phyloP scores from a whole-genome alignment of 2,888 invertebrate genomes.

The Horisme vitalbata region DNA sequence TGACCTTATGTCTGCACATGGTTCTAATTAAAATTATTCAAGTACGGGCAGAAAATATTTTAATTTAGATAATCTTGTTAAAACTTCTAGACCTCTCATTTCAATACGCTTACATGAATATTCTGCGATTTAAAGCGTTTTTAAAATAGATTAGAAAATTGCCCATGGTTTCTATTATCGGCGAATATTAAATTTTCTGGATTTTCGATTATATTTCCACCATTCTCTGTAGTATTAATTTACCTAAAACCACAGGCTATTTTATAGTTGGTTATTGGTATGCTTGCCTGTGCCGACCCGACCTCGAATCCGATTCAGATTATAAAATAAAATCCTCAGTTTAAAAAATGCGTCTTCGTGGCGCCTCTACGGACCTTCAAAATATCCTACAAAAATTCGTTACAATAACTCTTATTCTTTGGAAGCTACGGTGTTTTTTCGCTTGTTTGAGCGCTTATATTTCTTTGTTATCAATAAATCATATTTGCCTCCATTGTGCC shows the following conservation, averaged over 20 bases:
- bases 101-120: too few relatives aligned
- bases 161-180: too few relatives aligned
- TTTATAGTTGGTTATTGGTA: slow-evolving; percentile 47
- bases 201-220: too few relatives aligned
- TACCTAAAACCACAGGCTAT: slow-evolving; percentile 23
- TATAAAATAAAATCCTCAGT: slow-evolving; percentile 70
- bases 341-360: slow-evolving; percentile 69
- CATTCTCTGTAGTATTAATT: too few relatives aligned
- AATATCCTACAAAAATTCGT: slow-evolving; percentile 27
- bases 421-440: slow-evolving; percentile 24
- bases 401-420: slow-evolving; percentile 35
- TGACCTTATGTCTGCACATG: slow-evolving; percentile 7
- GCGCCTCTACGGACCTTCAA: slow-evolving; percentile 61
- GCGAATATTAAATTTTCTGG: too few relatives aligned
- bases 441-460: neutral
- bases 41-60: neutral
- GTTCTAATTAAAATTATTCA: slow-evolving; percentile 1
- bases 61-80: neutral
- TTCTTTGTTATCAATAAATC: slow-evolving; percentile 59
- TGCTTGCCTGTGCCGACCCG: slow-evolving; percentile 59
- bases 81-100: too few relatives aligned
- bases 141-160: too few relatives aligned
- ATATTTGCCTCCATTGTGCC: slow-evolving; percentile 66
- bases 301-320: slow-evolving; percentile 65
- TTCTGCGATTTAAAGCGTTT: too few relatives aligned